Conservation (phyloP, 2,888 invertebrate species). For the Rhimphoctona megacephalus region DNA sequence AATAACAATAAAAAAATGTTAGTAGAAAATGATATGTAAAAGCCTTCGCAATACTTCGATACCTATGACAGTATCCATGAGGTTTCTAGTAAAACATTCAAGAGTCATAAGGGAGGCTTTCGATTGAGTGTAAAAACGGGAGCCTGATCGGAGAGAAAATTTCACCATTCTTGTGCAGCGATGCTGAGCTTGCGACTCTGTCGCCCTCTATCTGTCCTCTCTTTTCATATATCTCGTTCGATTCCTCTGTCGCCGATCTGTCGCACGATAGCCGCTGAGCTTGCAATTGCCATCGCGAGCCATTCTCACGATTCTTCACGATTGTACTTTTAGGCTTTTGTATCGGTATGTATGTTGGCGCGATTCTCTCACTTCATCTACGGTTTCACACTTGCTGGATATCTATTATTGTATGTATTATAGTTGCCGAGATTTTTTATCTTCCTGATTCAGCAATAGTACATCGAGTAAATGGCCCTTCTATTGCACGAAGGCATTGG, state of each 20-base stretch:
- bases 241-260: constrained; percentile 22
- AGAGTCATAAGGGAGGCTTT: neutral
- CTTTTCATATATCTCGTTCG: constrained; percentile 29
- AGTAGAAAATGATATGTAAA: no score
- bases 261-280: constrained; percentile 58
- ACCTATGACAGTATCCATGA: constrained; percentile 1
- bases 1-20: no score
- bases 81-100: neutral
- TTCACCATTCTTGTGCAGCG: constrained; percentile 33
- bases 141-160: constrained; percentile 27
- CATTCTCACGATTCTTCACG: constrained; percentile 34
- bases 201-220: constrained; percentile 35
- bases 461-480: constrained; percentile 55
- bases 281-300: constrained; percentile 62
- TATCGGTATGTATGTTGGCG: constrained; percentile 21
- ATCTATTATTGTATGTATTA: constrained; percentile 23
- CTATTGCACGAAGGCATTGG: constrained; percentile 49
- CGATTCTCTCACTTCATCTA: constrained; percentile 9
- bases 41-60: no score
- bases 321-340: constrained; percentile 23
- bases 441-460: constrained; percentile 64
- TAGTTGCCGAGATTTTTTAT: constrained; percentile 61
- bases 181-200: constrained; percentile 65
- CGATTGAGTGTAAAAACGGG: constrained; percentile 32
- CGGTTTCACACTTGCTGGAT: neutral